phyloP scores from a whole-genome alignment of 2,888 invertebrate genomes.

The Phasia obesa region DNA sequence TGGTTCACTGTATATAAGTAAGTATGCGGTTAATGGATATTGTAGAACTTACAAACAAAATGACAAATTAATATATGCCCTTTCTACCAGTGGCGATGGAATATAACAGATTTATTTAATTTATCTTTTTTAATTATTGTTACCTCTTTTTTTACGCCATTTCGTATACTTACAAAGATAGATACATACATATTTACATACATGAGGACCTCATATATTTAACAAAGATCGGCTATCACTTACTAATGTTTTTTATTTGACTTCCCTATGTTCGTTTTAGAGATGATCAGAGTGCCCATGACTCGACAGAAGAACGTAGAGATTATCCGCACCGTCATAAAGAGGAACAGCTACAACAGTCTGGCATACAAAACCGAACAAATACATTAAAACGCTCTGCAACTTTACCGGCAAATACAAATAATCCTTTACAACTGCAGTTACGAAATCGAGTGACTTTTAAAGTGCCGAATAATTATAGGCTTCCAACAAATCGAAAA shows the following conservation, averaged over 20 bases:
- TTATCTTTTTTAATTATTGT: too few species aligned
- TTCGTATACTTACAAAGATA: too few species aligned
- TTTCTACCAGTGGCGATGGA: too few species aligned
- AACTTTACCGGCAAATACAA: constrained; percentile 38
- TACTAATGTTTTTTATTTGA: background rate
- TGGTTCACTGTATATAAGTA: too few species aligned
- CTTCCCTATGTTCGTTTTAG: background rate
- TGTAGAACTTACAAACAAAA: too few species aligned
- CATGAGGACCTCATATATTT: too few species aligned
- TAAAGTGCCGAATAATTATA: constrained; percentile 23
- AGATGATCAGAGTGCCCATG: constrained; percentile 23
- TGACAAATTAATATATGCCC: too few species aligned
- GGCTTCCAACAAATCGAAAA: constrained; percentile 23
- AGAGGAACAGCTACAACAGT: constrained; percentile 27
- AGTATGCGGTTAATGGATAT: too few species aligned
- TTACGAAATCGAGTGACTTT: constrained; percentile 39
- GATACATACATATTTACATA: too few species aligned
- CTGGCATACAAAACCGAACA: constrained; percentile 15
- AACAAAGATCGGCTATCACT: too few species aligned
- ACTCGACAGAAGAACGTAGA: constrained; percentile 19
- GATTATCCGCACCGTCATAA: background rate
- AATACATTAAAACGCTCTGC: constrained; percentile 47
- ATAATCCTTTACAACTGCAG: constrained; percentile 18
- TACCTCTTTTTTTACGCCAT: too few species aligned
- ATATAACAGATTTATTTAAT: too few species aligned